A percentile compares a stretch with the other conserved stretches of the same genome.
Evolutionary conservation across 1,140 invertebrate genomes (phyloP).

Genomic region (Hylaeus anthracinus): DNA sequence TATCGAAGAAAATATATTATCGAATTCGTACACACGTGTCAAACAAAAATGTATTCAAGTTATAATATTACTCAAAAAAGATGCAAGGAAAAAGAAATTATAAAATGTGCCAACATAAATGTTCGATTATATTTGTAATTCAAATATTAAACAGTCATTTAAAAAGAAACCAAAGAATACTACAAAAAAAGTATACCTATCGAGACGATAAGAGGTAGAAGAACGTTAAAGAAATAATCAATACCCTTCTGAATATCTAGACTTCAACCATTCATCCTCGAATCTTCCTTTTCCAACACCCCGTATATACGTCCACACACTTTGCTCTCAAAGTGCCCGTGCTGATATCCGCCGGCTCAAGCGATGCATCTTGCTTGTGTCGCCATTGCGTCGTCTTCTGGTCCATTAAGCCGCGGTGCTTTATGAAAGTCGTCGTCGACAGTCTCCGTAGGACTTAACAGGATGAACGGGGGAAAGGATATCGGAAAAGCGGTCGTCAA

Average conservation of each 20-base stretch:
- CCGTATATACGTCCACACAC: neutral
- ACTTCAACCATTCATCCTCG: neutral
- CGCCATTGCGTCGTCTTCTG: constrained; percentile 37
- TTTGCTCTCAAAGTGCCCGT: constrained; percentile 12
- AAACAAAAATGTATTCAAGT: too few relatives aligned
- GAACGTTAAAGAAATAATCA: neutral
- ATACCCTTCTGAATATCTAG: neutral
- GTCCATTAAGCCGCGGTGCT: constrained; percentile 44
- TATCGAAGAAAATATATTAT: too few relatives aligned
- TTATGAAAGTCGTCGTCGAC: constrained; percentile 37
- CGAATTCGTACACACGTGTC: too few relatives aligned
- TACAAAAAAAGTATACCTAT: too few relatives aligned
- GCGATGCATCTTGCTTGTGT: constrained; percentile 41
- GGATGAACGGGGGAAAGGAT: neutral
- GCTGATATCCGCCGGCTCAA: constrained; percentile 9
- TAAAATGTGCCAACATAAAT: too few relatives aligned
- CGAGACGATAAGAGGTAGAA: too few relatives aligned
- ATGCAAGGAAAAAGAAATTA: too few relatives aligned
- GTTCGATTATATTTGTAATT: too few relatives aligned
- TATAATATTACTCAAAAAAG: too few relatives aligned
- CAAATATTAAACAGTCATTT: too few relatives aligned
- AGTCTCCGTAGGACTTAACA: constrained; percentile 20
- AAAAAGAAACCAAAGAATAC: too few relatives aligned
- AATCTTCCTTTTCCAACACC: neutral
- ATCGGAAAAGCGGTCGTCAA: neutral